Conservation (phyloP, 2,888 invertebrate species). For the Chouioia cunea region DNA sequence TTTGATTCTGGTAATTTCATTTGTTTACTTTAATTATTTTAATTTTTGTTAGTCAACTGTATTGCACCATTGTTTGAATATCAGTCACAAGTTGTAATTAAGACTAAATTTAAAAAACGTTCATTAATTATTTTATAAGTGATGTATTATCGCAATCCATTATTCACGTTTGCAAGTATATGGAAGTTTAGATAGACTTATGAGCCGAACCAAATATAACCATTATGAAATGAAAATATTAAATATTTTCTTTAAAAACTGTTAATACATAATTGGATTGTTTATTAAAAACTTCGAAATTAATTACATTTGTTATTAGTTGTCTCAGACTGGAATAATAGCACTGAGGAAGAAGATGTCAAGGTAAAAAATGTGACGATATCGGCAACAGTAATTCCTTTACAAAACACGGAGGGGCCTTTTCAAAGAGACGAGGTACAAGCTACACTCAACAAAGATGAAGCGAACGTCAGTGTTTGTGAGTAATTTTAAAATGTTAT, state of each 20-base stretch:
- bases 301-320: slow-evolving; percentile 52
- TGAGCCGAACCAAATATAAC: no score
- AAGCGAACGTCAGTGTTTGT: slow-evolving; percentile 68
- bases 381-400: slow-evolving; percentile 67
- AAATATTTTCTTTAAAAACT: no score
- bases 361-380: slow-evolving; percentile 61
- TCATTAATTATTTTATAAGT: no score
- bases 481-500: slow-evolving; percentile 52
- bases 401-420: slow-evolving; percentile 74
- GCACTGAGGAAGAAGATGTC: slow-evolving; percentile 73
- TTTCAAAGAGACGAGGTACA: slow-evolving; percentile 79
- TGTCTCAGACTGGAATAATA: slow-evolving; percentile 73
- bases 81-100: no score
- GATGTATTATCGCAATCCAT: no score
- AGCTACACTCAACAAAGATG: slow-evolving; percentile 72
- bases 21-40: slow-evolving; percentile 12
- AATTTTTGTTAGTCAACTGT: not conserved
- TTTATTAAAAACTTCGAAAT: no score
- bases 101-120: no score
- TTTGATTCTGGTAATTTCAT: slow-evolving; percentile 80
- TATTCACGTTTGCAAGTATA: no score
- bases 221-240: no score
- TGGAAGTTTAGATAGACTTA: no score
- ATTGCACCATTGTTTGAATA: no score
- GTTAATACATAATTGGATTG: no score